Evolutionary conservation across 2,888 invertebrate genomes (phyloP).

Genomic region (Microplitis manilae): DNA sequence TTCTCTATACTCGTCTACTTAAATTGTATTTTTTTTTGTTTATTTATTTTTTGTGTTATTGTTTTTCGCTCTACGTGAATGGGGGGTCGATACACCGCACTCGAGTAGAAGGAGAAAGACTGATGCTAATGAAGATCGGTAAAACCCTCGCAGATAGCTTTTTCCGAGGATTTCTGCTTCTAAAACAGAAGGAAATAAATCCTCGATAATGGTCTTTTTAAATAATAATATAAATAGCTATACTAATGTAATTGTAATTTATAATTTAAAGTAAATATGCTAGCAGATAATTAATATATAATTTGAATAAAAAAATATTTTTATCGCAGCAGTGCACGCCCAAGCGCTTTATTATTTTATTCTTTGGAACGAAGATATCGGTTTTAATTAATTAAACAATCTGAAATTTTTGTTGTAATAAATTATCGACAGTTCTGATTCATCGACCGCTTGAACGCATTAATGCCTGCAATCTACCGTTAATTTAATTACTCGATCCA

Average conservation of each 20-base stretch:
- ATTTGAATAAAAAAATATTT: too few species aligned
- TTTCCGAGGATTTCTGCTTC: slow-evolving; percentile 69
- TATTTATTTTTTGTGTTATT: neutral
- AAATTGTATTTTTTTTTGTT: slow-evolving; percentile 9
- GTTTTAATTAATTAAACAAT: too few species aligned
- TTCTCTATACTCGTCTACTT: neutral
- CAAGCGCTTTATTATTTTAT: too few species aligned
- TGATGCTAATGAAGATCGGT: slow-evolving; percentile 66
- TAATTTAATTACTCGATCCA: too few species aligned
- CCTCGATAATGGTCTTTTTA: slow-evolving; percentile 6
- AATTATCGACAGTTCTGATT: too few species aligned
- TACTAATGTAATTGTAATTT: neutral
- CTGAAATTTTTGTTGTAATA: too few species aligned
- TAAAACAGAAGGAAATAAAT: slow-evolving; percentile 58
- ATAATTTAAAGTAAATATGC: too few species aligned
- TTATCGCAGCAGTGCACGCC: too few species aligned
- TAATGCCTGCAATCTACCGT: too few species aligned
- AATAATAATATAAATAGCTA: neutral
- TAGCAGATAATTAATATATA: too few species aligned
- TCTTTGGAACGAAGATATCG: too few species aligned
- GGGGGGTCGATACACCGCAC: slow-evolving; percentile 39
- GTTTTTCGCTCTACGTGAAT: slow-evolving; percentile 41
- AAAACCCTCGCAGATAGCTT: slow-evolving; percentile 68
- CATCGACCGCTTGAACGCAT: too few species aligned
- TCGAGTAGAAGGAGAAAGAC: slow-evolving; percentile 38